Base-by-base conservation (phyloP, 1,140 invertebrate species). In the Dendrolimus kikuchii region DNA sequence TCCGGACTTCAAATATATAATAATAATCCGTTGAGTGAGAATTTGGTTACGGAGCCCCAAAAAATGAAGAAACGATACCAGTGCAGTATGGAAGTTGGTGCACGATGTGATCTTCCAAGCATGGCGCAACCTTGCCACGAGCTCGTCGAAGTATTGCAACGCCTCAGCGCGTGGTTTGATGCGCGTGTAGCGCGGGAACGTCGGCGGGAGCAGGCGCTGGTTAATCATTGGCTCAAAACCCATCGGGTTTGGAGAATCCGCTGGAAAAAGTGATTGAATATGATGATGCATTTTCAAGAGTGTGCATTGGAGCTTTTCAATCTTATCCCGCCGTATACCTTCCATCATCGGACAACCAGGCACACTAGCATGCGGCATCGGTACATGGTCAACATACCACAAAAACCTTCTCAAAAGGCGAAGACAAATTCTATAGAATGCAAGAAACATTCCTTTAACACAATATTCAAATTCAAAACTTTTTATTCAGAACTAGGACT, bases 171-270 rank as follows among this genome's bases (percentile, higher is more conserved):
- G 89, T 47, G 93, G 92, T 63, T 95, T 95, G 64, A 99, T 98
- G 85, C 96, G 94, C 2, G 97, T 97, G 83, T 98, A 99, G 2
- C 98, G 90, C 6, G 98, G 98, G 90, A 99, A 99, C n/a, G 98
- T 98, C 1, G 98, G 97, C 42, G 98, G 98, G 38, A 99, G 88
- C 39, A 98, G 89, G 60, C 97, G 91, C 86, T 98, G 97, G 87
- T 99, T 99, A 40, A 98, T 94, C 77, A 97, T 91, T 23, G 97
- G 96, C 76, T 99, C 96, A 88, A 99, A 99, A 1, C 97, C 97
- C 89, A 97, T 92, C 0, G 90, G 88, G 65, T 91, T 91, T 5
- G 89, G 90, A 7, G 86, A 85, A 49, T 90, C 90, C 8, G 88
- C 89, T 90, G 62, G 5, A 73, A 75, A 43, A 23, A 23, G 1